Conservation (phyloP, 1,140 invertebrate genomes). For the Caerostris darwini region DNA sequence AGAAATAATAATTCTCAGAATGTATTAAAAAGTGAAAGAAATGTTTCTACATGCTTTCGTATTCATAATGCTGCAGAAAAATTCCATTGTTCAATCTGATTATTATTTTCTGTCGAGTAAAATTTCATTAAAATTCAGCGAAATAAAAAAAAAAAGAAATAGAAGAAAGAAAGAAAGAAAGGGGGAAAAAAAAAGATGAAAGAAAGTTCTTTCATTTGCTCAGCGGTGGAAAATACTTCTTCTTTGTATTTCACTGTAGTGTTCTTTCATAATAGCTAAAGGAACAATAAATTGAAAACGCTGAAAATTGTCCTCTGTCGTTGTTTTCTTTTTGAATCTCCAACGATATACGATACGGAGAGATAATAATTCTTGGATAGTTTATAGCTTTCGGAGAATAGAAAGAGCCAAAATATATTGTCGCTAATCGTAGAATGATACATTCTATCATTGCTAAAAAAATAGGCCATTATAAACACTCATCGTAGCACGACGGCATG, state of each 20-base stretch:
- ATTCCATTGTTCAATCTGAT: not conserved
- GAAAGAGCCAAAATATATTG: conserved; percentile 48
- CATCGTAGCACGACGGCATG: conserved; percentile 63
- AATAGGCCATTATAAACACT: conserved; percentile 65
- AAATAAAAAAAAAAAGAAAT: not conserved
- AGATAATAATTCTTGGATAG: conserved; percentile 54
- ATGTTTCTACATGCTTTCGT: not conserved
- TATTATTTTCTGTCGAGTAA: not conserved
- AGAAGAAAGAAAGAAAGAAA: not conserved
- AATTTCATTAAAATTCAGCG: not conserved
- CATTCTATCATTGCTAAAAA: conserved; percentile 59
- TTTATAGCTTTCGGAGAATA: conserved; percentile 53
- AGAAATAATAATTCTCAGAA: too few relatives aligned
- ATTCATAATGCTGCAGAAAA: too few relatives aligned
- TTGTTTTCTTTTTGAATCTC: conserved; percentile 6
- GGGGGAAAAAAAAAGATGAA: not conserved
- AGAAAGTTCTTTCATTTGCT: not conserved
- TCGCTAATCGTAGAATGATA: conserved; percentile 60
- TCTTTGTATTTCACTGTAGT: not conserved
- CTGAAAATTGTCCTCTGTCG: conserved; percentile 28
- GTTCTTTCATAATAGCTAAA: conserved; percentile 11
- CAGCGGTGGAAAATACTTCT: not conserved
- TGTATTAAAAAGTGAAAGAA: not conserved
- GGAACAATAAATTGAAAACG: conserved; percentile 57
- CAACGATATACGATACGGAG: conserved; percentile 55